Conservation (phyloP, 2,113 vertebrate genomes). For the Thunnus maccoyii region DNA sequence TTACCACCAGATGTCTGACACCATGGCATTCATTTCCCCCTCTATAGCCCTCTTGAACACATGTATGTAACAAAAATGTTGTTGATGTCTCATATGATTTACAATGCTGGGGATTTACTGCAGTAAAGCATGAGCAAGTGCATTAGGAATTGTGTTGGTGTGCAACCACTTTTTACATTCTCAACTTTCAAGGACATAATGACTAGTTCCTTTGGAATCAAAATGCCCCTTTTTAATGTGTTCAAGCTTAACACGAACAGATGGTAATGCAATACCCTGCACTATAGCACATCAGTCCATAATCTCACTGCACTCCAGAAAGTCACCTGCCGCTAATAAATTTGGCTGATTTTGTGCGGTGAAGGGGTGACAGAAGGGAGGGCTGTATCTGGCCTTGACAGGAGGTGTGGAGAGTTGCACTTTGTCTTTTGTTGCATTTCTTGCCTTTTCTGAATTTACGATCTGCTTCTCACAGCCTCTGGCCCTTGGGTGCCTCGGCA, state of each 20-base stretch:
- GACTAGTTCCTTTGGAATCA: constrained; percentile 24
- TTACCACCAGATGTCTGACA: constrained; percentile 79
- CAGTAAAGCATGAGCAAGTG: constrained; percentile 49
- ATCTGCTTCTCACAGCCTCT: constrained; percentile 55
- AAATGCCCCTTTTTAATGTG: constrained; percentile 13
- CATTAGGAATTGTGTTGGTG: constrained; percentile 29
- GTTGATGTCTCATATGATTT: constrained; percentile 59
- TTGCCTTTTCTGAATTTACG: constrained; percentile 71
- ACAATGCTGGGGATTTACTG: constrained; percentile 52
- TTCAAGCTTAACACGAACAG: constrained; percentile 59
- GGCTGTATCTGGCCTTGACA: constrained; percentile 35
- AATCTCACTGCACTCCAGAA: constrained; percentile 49
- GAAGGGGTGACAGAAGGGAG: constrained; percentile 47
- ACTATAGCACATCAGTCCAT: constrained; percentile 54
- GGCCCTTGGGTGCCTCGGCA: constrained; percentile 42
- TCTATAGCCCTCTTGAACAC: constrained; percentile 15
- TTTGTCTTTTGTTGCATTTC: constrained; percentile 76
- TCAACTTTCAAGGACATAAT: constrained; percentile 34
- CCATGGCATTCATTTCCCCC: constrained; percentile 27
- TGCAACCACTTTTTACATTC: constrained; percentile 29
- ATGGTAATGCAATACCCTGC: constrained; percentile 70
- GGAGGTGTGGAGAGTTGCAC: constrained; percentile 59
- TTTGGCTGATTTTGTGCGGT: constrained; percentile 64
- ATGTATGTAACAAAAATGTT: constrained; percentile 70
- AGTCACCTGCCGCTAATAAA: constrained; percentile 79